phyloP scores from a whole-genome alignment of 2,888 invertebrate species.

The Deroplatys truncata region DNA sequence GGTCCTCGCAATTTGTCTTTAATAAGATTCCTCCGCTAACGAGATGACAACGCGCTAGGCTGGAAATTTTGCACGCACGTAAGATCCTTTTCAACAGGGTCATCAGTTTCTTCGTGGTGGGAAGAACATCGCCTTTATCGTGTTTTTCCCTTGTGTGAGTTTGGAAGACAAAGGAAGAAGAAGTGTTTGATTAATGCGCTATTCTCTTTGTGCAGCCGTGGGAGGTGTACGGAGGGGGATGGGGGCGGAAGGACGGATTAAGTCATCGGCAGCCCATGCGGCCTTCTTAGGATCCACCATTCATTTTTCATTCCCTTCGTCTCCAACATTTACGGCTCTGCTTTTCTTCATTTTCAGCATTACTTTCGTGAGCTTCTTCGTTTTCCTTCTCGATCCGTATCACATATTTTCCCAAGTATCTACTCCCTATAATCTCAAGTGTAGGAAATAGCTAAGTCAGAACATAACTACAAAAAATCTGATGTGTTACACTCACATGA shows the following conservation, averaged over 20 bases:
- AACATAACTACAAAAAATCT: too few species aligned
- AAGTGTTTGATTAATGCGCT: conserved; percentile 19
- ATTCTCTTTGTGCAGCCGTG: not conserved
- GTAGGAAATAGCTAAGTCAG: too few species aligned
- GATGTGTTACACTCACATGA: too few species aligned
- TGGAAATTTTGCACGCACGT: conserved; percentile 6
- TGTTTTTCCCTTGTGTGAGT: conserved; percentile 3
- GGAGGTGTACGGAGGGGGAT: not conserved
- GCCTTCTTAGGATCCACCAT: conserved; percentile 15
- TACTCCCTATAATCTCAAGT: too few species aligned
- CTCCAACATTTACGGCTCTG: not conserved
- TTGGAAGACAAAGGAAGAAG: conserved; percentile 8
- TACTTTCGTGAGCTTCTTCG: too few species aligned
- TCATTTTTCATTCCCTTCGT: conserved; percentile 23
- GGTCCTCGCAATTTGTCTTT: not conserved
- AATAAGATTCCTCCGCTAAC: not conserved
- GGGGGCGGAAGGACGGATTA: conserved; percentile 22
- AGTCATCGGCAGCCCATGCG: conserved; percentile 20
- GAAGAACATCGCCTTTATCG: conserved; percentile 9
- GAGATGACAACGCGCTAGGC: not conserved
- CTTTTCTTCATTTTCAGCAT: not conserved
- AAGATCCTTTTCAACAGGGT: not conserved
- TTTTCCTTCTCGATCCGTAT: too few species aligned
- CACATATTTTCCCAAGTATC: too few species aligned
- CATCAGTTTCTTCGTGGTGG: not conserved